Evolutionary conservation across 2,888 invertebrate genomes (phyloP).

Genomic region (Elmis aenea): DNA sequence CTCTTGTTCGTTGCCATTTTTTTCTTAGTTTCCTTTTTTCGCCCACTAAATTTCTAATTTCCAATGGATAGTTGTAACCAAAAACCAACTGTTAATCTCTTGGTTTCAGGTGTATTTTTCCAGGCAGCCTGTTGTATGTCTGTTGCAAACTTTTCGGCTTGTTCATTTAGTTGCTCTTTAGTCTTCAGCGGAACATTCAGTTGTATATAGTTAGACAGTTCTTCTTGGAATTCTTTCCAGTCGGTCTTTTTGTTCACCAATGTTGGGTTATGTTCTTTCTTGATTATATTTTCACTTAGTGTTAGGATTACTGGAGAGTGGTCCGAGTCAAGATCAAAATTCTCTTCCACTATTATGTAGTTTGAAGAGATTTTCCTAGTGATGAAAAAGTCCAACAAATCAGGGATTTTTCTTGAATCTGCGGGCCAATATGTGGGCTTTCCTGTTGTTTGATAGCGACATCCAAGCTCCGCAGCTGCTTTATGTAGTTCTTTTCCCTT

Average conservation of each 20-base stretch:
- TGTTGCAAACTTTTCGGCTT: slow-evolving; percentile 3
- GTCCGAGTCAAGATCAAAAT: too few relatives aligned
- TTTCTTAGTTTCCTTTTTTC: slow-evolving; percentile 7
- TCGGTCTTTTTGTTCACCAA: slow-evolving; percentile 8
- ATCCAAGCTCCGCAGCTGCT: slow-evolving; percentile 2
- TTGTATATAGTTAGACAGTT: slow-evolving; percentile 2
- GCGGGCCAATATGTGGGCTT: slow-evolving; percentile 28
- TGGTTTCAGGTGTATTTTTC: slow-evolving; percentile 5
- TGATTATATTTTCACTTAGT: slow-evolving; percentile 13
- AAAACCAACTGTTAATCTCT: slow-evolving; percentile 3
- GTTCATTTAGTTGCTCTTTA: slow-evolving; percentile 3
- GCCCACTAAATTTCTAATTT: slow-evolving; percentile 7
- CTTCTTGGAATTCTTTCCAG: slow-evolving; percentile 6
- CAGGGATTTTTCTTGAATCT: slow-evolving; percentile 18
- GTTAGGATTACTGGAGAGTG: slow-evolving; percentile 13
- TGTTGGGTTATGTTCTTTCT: slow-evolving; percentile 8
- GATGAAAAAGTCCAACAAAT: slow-evolving; percentile 27
- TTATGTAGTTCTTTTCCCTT: slow-evolving; percentile 8
- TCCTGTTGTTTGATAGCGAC: slow-evolving; percentile 11
- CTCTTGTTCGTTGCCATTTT: slow-evolving; percentile 14
- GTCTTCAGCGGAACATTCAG: slow-evolving; percentile 3
- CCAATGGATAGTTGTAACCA: slow-evolving; percentile 8
- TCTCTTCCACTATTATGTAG: slow-evolving; percentile 10
- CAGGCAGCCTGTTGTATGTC: slow-evolving; percentile 4
- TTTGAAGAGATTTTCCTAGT: slow-evolving; percentile 16